phyloP scores from a whole-genome alignment of 2,797 vertebrate species.

The Aldrovandia affinis region DNA sequence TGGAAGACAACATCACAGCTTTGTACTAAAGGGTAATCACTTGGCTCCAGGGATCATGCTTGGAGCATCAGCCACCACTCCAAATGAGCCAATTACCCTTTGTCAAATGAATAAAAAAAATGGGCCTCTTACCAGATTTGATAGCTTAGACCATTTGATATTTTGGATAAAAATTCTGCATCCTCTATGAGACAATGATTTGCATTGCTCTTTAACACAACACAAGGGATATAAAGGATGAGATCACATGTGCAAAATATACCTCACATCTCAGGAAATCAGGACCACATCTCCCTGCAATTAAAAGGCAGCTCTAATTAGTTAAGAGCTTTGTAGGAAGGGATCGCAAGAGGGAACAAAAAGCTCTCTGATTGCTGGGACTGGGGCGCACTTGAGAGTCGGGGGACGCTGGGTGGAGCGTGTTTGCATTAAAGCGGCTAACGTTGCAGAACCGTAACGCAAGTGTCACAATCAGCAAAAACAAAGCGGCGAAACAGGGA shows the following conservation, averaged over 20 bases:
- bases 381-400: slow-evolving; percentile 32
- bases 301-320: slow-evolving; percentile 25
- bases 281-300: slow-evolving; percentile 20
- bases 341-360: slow-evolving; percentile 11
- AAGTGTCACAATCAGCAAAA: slow-evolving; percentile 9
- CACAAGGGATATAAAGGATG: neutral
- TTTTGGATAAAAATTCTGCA: neutral
- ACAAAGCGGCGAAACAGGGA: neutral
- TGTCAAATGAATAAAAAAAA: neutral
- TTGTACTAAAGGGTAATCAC: too few relatives aligned
- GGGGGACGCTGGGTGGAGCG: slow-evolving; percentile 5
- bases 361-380: slow-evolving; percentile 28
- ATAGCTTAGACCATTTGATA: neutral
- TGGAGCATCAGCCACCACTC: too few relatives aligned
- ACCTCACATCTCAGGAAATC: slow-evolving; percentile 14
- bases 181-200: neutral
- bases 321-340: slow-evolving; percentile 34
- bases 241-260: slow-evolving; percentile 7
- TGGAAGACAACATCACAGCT: too few relatives aligned
- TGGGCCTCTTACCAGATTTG: neutral
- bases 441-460: neutral
- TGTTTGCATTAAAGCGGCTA: slow-evolving; percentile 15
- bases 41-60: too few relatives aligned
- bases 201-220: neutral
- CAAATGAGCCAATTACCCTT: neutral